Percentiles rank a stretch among this genome's conserved stretches.
Conservation (phyloP, 2,113 vertebrate genomes). For the Hippocampus barbouri region DNA sequence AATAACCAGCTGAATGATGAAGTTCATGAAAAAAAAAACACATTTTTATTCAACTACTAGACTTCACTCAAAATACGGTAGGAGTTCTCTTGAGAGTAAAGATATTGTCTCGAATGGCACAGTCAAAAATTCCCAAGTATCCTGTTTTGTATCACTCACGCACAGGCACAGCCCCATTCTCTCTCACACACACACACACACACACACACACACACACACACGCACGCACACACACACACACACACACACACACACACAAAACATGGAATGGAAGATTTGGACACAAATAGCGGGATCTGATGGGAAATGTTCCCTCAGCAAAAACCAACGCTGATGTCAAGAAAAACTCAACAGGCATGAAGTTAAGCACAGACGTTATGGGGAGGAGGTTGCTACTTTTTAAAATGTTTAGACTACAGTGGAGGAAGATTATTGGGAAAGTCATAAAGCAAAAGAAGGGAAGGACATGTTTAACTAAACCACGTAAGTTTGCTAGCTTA, state of each 20-base stretch:
- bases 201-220: not conserved
- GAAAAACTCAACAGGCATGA: not conserved
- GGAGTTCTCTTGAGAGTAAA: not conserved
- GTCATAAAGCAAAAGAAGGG: not conserved
- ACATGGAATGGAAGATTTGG: not conserved
- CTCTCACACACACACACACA: no score
- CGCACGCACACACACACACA: not conserved
- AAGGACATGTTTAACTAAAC: not conserved
- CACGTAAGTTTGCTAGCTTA: not conserved
- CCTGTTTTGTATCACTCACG: not conserved
- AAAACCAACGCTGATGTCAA: not conserved
- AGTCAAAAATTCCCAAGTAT: not conserved
- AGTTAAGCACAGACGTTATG: not conserved
- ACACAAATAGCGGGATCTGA: not conserved
- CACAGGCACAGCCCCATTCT: not conserved
- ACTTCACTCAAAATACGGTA: not conserved
- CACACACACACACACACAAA: not conserved
- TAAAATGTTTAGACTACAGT: not conserved
- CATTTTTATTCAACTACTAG: not conserved
- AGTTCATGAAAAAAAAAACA: not conserved
- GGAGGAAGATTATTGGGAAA: not conserved
- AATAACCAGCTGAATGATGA: slow-evolving; percentile 45
- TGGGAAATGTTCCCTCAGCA: not conserved
- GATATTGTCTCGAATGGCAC: no score
- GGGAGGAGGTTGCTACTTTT: not conserved